Evolutionary conservation across 2,888 invertebrate species (phyloP), one percentile per base, ranked within the genome.

Genomic region (Acronicta leporina): DNA sequence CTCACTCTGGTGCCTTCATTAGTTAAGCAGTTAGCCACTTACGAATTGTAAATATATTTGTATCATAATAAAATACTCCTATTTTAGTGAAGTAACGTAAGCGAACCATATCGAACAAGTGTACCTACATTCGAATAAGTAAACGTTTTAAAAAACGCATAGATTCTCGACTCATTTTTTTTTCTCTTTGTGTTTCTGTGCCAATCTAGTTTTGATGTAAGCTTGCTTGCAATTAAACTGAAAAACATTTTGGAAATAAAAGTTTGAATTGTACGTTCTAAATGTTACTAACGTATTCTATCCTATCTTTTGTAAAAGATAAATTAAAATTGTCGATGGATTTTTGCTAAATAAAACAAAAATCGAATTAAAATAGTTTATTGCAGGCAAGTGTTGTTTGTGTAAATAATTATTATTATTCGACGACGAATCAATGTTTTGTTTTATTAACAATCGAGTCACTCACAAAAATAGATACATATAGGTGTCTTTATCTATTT

Each of bases 1-100:
- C 94, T 93, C 92, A 93, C 88, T 87, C 89, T 88, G 94, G 94
- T 94, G 94, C 94, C 94, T 94, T 94, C 92, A 84, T 88, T 91
- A 92, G 89, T 87, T 84, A 87, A 92, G 89, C 87, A 82, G 82
- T 83, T 87, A 82, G 82, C 75, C 79, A 88, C 86, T 86, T 87
- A 88, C 88, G 87, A 87, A 82, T 68, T 92, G 92, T 92, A 93
- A 86, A 93, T 93, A 92, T 81, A 75, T 79, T 82, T 92, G 91
- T 92, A 92, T 86, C 75, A 90, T 92, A 92, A 83, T 82, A 84
- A 72, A 66, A 84, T 88, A 90, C 84, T 88, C 85, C 82, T 83
- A 81, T 78, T 80, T 73, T 77, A 81, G 81, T 73, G 75, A 79
- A 75, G 70, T 82, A 80, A 84, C 80, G 67, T 92, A 91, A 92